Evolutionary conservation across 2,113 vertebrate genomes (phyloP).

Genomic region (Sylvietta virens): DNA sequence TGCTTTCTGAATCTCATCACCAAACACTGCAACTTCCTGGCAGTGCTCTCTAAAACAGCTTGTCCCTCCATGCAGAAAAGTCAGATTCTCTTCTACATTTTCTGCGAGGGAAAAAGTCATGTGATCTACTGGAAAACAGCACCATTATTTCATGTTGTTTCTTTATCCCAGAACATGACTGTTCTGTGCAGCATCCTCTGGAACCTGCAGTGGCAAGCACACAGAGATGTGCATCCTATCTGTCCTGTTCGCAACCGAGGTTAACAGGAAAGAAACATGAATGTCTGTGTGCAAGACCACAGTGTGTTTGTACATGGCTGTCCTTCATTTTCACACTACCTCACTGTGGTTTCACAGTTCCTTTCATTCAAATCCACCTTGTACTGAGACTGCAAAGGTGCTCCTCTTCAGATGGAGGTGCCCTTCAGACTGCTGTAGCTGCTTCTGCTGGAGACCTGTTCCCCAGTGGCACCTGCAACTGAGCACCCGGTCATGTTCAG

Average conservation of each 20-base stretch:
- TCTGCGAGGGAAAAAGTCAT: background rate
- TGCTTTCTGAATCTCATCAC: background rate
- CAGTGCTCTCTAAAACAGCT: background rate
- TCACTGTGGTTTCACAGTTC: background rate
- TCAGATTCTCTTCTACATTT: background rate
- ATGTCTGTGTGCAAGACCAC: background rate
- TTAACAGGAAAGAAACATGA: background rate
- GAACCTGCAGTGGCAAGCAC: background rate
- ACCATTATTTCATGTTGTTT: background rate
- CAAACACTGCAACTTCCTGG: background rate
- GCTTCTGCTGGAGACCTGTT: background rate
- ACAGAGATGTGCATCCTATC: background rate
- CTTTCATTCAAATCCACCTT: background rate
- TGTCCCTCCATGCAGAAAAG: background rate
- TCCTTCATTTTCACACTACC: background rate
- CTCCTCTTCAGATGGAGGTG: background rate
- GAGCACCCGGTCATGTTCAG: background rate
- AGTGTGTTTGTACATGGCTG: background rate
- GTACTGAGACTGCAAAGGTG: background rate
- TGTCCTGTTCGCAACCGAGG: background rate
- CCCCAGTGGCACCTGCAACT: background rate
- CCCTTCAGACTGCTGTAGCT: background rate
- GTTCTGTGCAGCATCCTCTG: background rate
- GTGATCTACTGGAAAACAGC: background rate
- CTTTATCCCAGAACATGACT: background rate